Base-by-base conservation (phyloP, 2,113 vertebrate species). In the Carlito syrichta region DNA sequence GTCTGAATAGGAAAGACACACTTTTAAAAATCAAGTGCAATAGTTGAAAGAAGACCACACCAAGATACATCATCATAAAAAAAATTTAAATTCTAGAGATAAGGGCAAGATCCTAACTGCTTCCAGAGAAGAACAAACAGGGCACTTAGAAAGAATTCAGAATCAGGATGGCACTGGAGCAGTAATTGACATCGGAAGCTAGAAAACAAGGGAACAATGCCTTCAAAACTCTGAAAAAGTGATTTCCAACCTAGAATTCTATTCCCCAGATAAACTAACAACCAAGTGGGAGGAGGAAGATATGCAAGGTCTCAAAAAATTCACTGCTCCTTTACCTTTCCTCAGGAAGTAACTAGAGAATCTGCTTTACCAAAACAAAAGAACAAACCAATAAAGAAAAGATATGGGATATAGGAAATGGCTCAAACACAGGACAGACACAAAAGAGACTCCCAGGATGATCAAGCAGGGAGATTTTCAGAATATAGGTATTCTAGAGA, bases 141-240 rank as follows among this genome's bases (percentile, higher is more conserved):
- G n/a, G 54, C 35, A 87, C 69, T 85, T 76, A 94, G 4, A 92
- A n/a, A 92, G 76, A 38, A 89, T 76, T 20, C 22, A 20, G 25
- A 89, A 68, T 81, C 38, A 85, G 82, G 91, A 94, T 43, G 27
- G 19, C 50, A 84, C 12, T 54, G 82, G 74, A 91, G n/a, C 27
- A 58, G 7, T 91, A 93, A n/a, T n/a, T n/a, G n/a, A 96, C 50
- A 92, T 0, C 25, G 48, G 50, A 90, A 95, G 25, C 25, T 35
- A 69, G 58, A 56, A 93, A 20, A 50, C 92, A 95, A 92, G n/a
- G 6, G 56, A 95, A 93, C 50, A 77, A 85, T 54, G 68, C n/a
- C 85, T 95, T 85, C 27, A 91, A 90, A 94, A 91, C 52, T 86
- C 82, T 60, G 54, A 92, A 52, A 82, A 93, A 96, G 81, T 69